Base-by-base conservation (phyloP, 1,140 invertebrate genomes). In the Drosophila baimaii region DNA sequence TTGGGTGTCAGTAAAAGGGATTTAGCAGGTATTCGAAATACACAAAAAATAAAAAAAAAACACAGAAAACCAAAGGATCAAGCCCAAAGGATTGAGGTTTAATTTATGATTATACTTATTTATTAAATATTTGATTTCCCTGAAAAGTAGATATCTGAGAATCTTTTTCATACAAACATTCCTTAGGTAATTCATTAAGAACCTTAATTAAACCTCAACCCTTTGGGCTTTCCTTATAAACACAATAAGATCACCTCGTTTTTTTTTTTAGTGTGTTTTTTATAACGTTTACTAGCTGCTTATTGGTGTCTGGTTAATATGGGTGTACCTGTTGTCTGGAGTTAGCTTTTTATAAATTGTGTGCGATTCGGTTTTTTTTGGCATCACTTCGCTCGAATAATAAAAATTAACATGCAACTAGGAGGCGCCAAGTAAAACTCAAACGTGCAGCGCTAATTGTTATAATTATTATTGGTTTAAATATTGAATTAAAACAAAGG, bases 371-470 rank as follows among this genome's bases (percentile, higher is more conserved):
- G 13, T 43, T 17, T 19, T 27, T 19, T 39, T 31, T 44, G 54
- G 23, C 29, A 39, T 44, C 33, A 44, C 3, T 39, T 75, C 52
- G 27, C 51, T 75, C 37, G 44, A 27, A 52, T 47, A 57, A 47
- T 35, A 46, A 49, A 55, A 37, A 65, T 49, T 43, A 75, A 77
- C 73, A 77, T 77, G 73, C 73, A 68, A 68, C 73, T 77, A 77
- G 52, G 27, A 68, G 46, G 70, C 66, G 66, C 55, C 82, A 81
- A 85, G 81, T 71, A 88, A 72, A 80, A 77, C 66, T 77, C 52
- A 85, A 89, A 89, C 83, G 84, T 88, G 83, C 83, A 83, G 66
- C 83, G 59, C 41, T 66, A 41, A 49, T 62, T 66, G 43, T 51
- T 15, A 7, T 54, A 56, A 57, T 12, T 31, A 54, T 21, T 52